Evolutionary conservation across 2,888 invertebrate species (phyloP), one percentile per base, ranked within the genome.

Genomic region (Nezara viridula): DNA sequence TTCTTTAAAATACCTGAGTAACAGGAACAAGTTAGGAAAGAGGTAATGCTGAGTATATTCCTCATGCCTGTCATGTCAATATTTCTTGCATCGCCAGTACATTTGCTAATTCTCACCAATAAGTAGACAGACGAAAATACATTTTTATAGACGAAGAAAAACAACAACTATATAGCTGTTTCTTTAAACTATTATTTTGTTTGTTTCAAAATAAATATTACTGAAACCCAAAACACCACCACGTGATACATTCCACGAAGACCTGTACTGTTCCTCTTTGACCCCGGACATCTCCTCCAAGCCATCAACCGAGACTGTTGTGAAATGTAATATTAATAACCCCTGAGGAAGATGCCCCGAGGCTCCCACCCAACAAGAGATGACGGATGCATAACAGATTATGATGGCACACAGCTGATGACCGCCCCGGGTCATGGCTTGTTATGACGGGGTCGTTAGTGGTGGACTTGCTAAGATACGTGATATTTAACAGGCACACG

Each of bases 401-500:
- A 81, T 81, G 81, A 81, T 81, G 40, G 81, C 44, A 44, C 10
- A 44, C 77, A 7, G n/a, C 44, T 81, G 81, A 81, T 81, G 81
- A 81, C 14, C 81, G 81, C 81, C 81, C 14, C 44, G 44, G 81
- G 81, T 44, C 81, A 44, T 44, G 44, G 37, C 32, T 5, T 40
- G 81, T 81, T 81, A 81, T 81, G 81, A 81, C 81, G 81, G 10
- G 44, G 81, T 81, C 81, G 81, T 81, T 81, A 81, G 81, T 81
- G 81, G 44, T 12, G 81, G 40, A 47, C 37, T 81, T 81, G 44
- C 44, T 47, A n/a, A 40, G 81, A 81, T 16, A 81, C 66, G 37
- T 19, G 66, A 7, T 73, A 73, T 73, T 73, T 73, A 73, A 73
- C 81, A 47, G 81, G n/a, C 44, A 81, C 81, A 81, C 81, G 81